Evolutionary conservation across 2,888 invertebrate species (phyloP).

Genomic region (Synanthedon myopaeformis): DNA sequence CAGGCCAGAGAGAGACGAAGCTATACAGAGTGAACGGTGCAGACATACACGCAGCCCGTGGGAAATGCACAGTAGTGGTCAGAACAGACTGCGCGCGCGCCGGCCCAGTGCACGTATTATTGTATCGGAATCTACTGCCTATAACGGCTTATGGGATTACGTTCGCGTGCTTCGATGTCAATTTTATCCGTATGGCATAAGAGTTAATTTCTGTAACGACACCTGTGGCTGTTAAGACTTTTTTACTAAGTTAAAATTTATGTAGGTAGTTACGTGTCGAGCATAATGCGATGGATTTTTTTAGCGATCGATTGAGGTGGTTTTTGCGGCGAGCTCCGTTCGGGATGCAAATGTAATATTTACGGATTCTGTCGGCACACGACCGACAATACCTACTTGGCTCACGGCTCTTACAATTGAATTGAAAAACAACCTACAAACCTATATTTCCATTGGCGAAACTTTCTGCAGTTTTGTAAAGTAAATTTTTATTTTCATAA

Average conservation of each 20-base stretch:
- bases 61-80: conserved; percentile 73
- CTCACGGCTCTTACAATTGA: not conserved
- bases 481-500: too few relatives aligned
- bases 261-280: conserved; percentile 52
- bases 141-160: conserved; percentile 38
- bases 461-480: too few relatives aligned
- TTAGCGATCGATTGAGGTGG: conserved; percentile 64
- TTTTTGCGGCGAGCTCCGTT: conserved; percentile 55
- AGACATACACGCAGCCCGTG: conserved; percentile 56
- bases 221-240: conserved; percentile 12
- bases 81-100: conserved; percentile 68
- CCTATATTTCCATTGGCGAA: too few relatives aligned
- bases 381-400: conserved; percentile 29
- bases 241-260: conserved; percentile 17
- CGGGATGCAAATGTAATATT: conserved; percentile 63
- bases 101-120: conserved; percentile 70
- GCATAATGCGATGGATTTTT: conserved; percentile 64
- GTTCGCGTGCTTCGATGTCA: conserved; percentile 7
- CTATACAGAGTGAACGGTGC: conserved; percentile 39
- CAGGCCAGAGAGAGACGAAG: conserved; percentile 45
- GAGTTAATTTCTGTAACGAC: conserved; percentile 17
- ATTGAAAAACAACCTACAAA: too few relatives aligned
- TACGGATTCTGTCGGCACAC: conserved; percentile 55
- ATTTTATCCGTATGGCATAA: conserved; percentile 18
- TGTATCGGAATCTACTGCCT: conserved; percentile 53